These are phyloP conservation scores for Echinometra lucunter DNA, from an alignment of 53 echinoderm and acorn worm species.

Conservation along the genomic window DNA sequence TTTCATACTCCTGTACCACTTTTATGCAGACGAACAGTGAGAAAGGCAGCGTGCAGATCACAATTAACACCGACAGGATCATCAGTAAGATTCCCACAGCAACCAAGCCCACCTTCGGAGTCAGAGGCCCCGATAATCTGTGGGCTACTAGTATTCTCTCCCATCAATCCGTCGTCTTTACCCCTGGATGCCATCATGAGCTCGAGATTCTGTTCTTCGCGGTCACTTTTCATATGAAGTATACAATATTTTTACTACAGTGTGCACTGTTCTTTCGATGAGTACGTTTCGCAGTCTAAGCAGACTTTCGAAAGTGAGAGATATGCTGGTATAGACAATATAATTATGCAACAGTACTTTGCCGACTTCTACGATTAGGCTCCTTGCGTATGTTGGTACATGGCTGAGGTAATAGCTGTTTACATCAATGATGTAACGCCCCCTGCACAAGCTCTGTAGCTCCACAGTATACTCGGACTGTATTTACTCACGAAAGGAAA, in stretches of 20 bases:
- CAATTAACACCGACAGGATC: neutral
- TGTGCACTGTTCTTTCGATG: neutral
- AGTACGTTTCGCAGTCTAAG: neutral
- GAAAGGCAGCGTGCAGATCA: constrained; percentile 50
- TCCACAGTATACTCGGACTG: no score
- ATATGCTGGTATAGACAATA: neutral
- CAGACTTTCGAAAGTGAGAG: neutral
- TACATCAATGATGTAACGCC: neutral
- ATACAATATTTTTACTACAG: neutral
- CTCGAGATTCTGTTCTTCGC: neutral
- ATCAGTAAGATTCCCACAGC: constrained; percentile 34
- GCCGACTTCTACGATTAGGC: neutral
- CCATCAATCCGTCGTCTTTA: neutral
- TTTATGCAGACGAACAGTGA: constrained; percentile 52
- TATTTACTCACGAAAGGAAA: neutral
- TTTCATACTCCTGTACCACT: constrained; percentile 85
- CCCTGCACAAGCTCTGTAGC: neutral
- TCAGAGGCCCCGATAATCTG: constrained; percentile 14
- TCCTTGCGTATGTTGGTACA: neutral
- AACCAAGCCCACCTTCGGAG: neutral
- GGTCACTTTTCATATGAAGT: neutral
- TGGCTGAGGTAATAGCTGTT: neutral
- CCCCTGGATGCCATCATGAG: constrained; percentile 9
- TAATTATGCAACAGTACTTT: neutral
- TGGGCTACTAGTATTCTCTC: neutral